Conservation (phyloP, 2,888 invertebrate genomes). For the Mylabris sibirica region DNA sequence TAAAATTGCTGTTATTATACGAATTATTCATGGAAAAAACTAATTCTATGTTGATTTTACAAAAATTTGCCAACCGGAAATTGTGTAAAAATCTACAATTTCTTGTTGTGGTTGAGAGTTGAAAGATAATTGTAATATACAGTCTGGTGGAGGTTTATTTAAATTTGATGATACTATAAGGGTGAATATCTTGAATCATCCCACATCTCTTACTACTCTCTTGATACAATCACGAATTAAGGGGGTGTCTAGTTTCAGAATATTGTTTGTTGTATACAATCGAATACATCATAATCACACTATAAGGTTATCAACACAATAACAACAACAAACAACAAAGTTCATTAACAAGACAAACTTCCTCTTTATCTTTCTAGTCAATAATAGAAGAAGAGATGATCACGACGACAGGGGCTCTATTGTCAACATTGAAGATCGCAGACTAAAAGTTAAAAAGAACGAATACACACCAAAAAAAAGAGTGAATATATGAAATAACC, state of each 20-base stretch:
- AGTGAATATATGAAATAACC: neutral
- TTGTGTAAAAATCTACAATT: neutral
- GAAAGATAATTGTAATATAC: neutral
- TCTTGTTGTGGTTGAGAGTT: no score
- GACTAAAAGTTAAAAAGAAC: neutral
- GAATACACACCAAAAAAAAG: neutral
- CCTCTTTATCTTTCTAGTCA: constrained; percentile 13
- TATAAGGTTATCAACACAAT: neutral
- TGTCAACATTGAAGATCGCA: neutral
- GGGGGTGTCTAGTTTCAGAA: neutral
- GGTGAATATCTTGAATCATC: neutral
- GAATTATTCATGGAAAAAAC: neutral
- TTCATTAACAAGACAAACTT: constrained; percentile 26
- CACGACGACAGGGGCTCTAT: neutral
- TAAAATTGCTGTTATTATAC: no score
- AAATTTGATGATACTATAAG: neutral
- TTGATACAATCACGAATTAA: neutral
- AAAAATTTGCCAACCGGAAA: neutral
- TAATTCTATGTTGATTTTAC: neutral
- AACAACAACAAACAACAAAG: constrained; percentile 20
- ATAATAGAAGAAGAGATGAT: constrained; percentile 23
- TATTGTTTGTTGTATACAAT: constrained; percentile 1
- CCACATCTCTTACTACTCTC: constrained; percentile 1
- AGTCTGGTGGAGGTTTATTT: neutral
- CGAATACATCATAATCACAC: neutral